Evolutionary conservation across 2,888 invertebrate genomes (phyloP).

Genomic region (Mesoligia furuncula): DNA sequence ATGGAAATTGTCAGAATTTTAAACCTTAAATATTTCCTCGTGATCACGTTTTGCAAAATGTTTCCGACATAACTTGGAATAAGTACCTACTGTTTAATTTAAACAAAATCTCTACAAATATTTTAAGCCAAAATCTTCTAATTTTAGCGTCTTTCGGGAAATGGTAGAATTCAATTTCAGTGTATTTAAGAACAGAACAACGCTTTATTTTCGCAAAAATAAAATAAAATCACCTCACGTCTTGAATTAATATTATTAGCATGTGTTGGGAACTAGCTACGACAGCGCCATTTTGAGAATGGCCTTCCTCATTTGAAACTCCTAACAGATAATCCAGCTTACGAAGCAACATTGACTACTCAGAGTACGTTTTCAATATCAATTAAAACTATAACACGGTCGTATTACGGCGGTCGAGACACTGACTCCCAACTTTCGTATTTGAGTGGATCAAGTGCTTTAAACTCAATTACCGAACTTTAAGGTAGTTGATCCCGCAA

Average conservation of each 20-base stretch:
- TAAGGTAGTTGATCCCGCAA: constrained; percentile 23
- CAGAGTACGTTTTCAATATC: neutral
- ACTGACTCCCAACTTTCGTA: constrained; percentile 26
- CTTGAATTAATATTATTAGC: neutral
- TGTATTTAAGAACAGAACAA: neutral
- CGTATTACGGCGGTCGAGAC: constrained; percentile 26
- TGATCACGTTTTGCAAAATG: no score
- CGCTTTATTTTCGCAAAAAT: neutral
- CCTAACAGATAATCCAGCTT: neutral
- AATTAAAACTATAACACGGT: constrained; percentile 14
- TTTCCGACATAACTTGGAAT: no score
- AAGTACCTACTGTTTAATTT: no score
- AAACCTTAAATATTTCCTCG: no score
- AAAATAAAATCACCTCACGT: neutral
- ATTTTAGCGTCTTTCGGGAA: neutral
- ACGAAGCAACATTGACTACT: constrained; percentile 6
- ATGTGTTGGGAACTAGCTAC: neutral
- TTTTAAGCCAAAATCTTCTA: neutral
- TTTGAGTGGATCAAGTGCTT: constrained; percentile 30
- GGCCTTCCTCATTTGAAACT: neutral
- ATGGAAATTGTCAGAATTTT: no score
- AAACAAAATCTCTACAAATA: no score
- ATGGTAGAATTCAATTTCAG: neutral
- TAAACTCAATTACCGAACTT: constrained; percentile 18
- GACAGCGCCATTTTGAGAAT: neutral